Percentiles rank a stretch among this genome's conserved stretches.
These are phyloP conservation scores for Hypselothyrea guttata DNA, from an alignment of 2,888 invertebrate species.

Conservation along the genomic window DNA sequence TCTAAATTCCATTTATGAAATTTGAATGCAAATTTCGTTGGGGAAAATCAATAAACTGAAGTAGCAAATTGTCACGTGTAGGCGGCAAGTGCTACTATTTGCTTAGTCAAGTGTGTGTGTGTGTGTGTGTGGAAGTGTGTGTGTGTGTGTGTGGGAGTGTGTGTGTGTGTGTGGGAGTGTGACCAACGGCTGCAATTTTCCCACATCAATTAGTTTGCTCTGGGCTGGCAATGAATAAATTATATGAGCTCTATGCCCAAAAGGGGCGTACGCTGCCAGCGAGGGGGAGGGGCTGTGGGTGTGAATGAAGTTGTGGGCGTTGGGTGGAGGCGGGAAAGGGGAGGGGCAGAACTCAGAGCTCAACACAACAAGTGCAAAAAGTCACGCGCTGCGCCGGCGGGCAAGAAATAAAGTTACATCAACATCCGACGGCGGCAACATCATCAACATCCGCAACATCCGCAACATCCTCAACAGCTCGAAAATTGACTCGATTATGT, in stretches of 20 bases:
- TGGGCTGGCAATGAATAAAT: conserved; percentile 79
- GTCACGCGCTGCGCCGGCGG: conserved; percentile 74
- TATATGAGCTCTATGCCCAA: conserved; percentile 44
- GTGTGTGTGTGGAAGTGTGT: too few relatives aligned
- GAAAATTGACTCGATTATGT: conserved; percentile 80
- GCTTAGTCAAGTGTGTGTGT: conserved; percentile 56
- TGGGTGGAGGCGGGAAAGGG: background rate
- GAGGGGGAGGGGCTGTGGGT: background rate
- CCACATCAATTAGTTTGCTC: conserved; percentile 77
- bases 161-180: conserved; percentile 9
- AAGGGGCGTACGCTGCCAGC: too few relatives aligned
- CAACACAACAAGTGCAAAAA: conserved; percentile 79
- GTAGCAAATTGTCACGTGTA: conserved; percentile 42
- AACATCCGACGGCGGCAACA: conserved; percentile 59
- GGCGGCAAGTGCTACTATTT: conserved; percentile 43
- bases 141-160: conserved; percentile 23
- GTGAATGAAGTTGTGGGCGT: background rate
- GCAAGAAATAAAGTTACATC: conserved; percentile 67
- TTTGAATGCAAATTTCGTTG: background rate
- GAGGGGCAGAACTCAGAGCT: conserved; percentile 6
- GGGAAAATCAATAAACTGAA: conserved; percentile 35
- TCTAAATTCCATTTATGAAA: too few relatives aligned
- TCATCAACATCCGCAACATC: conserved; percentile 13
- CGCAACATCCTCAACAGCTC: conserved; percentile 22
- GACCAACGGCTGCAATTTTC: conserved; percentile 66